A percentile compares a stretch with the other conserved stretches of the same genome.
Conservation (phyloP, 2,888 invertebrate species). For the Synanthedon vespiformis region DNA sequence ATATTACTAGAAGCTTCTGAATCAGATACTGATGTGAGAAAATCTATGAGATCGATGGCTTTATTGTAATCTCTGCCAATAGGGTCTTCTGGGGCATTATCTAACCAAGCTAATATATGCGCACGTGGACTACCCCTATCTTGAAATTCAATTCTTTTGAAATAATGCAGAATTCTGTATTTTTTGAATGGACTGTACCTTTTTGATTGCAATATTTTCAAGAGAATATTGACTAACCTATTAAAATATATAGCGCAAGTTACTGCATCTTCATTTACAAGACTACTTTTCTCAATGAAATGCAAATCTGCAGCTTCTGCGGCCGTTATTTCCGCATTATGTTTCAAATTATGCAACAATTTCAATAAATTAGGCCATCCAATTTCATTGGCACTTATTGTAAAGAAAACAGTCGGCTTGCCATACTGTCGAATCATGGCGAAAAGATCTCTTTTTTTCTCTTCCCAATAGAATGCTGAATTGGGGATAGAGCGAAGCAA, state of each 20-base stretch:
- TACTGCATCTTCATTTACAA: constrained; percentile 25
- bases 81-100: constrained; percentile 20
- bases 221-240: constrained; percentile 24
- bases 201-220: constrained; percentile 19
- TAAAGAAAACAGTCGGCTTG: constrained; percentile 33
- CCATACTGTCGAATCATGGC: constrained; percentile 40
- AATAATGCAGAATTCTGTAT: constrained; percentile 22
- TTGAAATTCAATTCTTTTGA: constrained; percentile 30
- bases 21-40: constrained; percentile 18
- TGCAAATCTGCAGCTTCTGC: constrained; percentile 10
- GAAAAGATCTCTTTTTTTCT: constrained; percentile 32
- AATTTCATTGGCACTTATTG: constrained; percentile 36
- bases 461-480: constrained; percentile 30
- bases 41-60: constrained; percentile 15
- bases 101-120: constrained; percentile 28
- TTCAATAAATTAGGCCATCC: constrained; percentile 23
- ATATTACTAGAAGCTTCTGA: constrained; percentile 24
- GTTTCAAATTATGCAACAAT: constrained; percentile 25
- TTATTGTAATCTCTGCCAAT: constrained; percentile 9
- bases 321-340: constrained; percentile 14
- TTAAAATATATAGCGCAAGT: constrained; percentile 26
- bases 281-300: constrained; percentile 14
- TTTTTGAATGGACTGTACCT: constrained; percentile 21
- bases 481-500: constrained; percentile 32
- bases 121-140: constrained; percentile 30